phyloP scores from a whole-genome alignment of 35 echinoderm and acorn worm species.

The Holothuria glaberrima region DNA sequence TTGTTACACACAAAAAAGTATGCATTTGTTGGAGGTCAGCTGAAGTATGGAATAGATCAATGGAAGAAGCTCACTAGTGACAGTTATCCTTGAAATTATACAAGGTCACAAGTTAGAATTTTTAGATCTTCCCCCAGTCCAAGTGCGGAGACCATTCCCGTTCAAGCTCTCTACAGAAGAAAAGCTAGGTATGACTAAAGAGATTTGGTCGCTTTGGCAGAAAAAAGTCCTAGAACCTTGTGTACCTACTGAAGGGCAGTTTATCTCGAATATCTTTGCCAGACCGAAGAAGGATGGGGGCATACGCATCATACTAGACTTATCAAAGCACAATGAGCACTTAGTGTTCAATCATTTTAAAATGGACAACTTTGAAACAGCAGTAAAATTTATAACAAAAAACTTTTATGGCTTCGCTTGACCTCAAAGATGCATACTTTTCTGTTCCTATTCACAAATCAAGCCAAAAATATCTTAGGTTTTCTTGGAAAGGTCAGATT shows the following conservation, averaged over 20 bases:
- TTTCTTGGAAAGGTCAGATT: not conserved
- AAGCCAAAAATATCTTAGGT: conserved; percentile 53
- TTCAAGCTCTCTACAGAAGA: conserved; percentile 52
- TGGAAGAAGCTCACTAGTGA: conserved; percentile 32
- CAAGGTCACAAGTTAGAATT: conserved; percentile 65
- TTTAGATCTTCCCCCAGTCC: conserved; percentile 40
- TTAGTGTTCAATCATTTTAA: conserved; percentile 54
- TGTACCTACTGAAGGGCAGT: not conserved
- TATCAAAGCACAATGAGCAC: conserved; percentile 66
- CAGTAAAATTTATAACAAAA: conserved; percentile 30
- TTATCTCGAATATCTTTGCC: conserved; percentile 72
- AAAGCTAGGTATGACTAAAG: not conserved
- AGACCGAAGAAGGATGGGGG: conserved; percentile 67
- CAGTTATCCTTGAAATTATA: conserved; percentile 22
- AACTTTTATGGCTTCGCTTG: conserved; percentile 58
- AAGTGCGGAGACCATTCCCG: conserved; percentile 20
- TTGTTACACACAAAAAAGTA: not conserved
- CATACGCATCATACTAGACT: conserved; percentile 67
- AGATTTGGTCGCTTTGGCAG: conserved; percentile 44
- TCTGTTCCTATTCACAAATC: conserved; percentile 49
- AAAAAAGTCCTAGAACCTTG: conserved; percentile 63
- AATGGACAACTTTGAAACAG: conserved; percentile 36
- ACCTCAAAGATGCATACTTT: conserved; percentile 71
- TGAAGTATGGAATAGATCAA: not conserved
- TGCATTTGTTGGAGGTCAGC: conserved; percentile 38